Evolutionary conservation across 2,113 vertebrate genomes (phyloP).

Genomic region (Plestiodon gilberti): DNA sequence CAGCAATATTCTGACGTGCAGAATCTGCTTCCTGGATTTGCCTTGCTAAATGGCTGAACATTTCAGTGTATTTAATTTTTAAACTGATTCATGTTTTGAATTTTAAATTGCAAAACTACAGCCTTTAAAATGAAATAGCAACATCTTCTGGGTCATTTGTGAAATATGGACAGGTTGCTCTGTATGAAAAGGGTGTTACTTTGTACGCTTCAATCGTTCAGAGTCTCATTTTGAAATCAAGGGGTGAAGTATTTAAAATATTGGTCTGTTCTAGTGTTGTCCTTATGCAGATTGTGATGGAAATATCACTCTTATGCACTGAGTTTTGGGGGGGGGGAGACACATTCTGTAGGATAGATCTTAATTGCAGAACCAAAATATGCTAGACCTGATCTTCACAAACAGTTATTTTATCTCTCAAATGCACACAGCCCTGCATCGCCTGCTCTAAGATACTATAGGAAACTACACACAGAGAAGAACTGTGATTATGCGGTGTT

Average conservation of each 20-base stretch:
- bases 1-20: not conserved
- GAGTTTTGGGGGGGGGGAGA: too few species aligned
- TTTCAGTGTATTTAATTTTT: not conserved
- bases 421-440: not conserved
- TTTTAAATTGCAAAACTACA: not conserved
- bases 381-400: constrained; percentile 26
- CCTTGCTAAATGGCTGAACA: not conserved
- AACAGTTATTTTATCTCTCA: constrained; percentile 18
- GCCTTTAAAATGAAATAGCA: not conserved
- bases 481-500: constrained; percentile 11
- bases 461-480: constrained; percentile 12
- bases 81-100: not conserved
- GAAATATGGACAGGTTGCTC: not conserved
- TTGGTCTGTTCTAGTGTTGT: constrained; percentile 17
- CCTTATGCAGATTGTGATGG: constrained; percentile 63
- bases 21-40: not conserved
- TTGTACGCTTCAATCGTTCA: not conserved
- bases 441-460: constrained; percentile 12
- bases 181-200: not conserved
- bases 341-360: not conserved
- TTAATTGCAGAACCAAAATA: not conserved
- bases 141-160: not conserved
- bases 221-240: not conserved
- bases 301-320: constrained; percentile 1
- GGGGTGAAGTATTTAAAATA: not conserved